Conservation (phyloP, 2,113 vertebrate species). For the Candoia aspera region DNA sequence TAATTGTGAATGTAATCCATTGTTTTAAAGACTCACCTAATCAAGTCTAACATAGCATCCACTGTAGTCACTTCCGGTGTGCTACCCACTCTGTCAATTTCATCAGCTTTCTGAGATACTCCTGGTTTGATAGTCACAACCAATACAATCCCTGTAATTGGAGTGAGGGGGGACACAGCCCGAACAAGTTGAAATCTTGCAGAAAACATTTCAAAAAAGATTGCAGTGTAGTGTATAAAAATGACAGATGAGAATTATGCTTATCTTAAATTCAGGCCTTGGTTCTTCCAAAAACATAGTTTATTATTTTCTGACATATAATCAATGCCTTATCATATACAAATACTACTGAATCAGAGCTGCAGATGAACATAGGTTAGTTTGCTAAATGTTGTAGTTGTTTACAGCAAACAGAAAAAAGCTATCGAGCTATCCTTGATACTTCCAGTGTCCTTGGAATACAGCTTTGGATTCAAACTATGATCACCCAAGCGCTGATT, state of each 20-base stretch:
- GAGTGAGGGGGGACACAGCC: neutral
- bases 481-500: neutral
- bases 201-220: neutral
- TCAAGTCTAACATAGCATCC: conserved; percentile 92
- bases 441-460: neutral
- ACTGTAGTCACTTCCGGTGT: conserved; percentile 90
- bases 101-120: conserved; percentile 82
- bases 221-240: neutral
- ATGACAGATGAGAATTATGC: neutral
- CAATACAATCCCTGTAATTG: conserved; percentile 84
- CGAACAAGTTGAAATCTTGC: conserved; percentile 21
- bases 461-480: neutral
- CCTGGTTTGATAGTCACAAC: conserved; percentile 95
- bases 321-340: neutral
- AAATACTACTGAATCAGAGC: neutral
- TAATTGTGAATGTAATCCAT: neutral
- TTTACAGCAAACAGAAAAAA: neutral
- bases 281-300: neutral
- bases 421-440: neutral
- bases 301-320: neutral
- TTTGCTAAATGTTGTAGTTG: neutral
- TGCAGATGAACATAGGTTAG: neutral
- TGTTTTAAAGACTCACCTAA: conserved; percentile 79
- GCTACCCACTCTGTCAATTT: conserved; percentile 86
- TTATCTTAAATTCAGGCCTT: neutral